Evolutionary conservation across 2,888 invertebrate species (phyloP).

Genomic region (Mycalesis mineus): DNA sequence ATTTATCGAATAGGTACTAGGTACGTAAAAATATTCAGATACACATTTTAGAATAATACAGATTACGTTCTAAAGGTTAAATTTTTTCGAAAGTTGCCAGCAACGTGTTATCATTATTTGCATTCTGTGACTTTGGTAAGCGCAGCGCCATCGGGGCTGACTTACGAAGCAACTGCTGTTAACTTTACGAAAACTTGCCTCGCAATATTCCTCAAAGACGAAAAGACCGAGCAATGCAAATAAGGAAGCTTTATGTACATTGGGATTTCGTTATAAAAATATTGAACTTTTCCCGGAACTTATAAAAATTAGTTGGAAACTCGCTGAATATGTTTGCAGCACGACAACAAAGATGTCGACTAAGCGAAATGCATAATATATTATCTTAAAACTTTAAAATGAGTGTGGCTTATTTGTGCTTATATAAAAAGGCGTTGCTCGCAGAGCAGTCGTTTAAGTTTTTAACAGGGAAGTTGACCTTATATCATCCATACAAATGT

Average conservation of each 20-base stretch:
- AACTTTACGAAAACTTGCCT: conserved; percentile 62
- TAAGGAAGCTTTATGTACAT: conserved; percentile 48
- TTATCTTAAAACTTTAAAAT: conserved; percentile 19
- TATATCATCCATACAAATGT: no score
- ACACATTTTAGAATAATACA: no score
- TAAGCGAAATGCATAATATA: conserved; percentile 26
- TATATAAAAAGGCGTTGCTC: background rate
- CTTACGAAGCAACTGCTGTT: conserved; percentile 60
- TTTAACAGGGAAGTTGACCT: background rate
- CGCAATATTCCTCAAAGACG: conserved; percentile 55
- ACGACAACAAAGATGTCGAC: conserved; percentile 29
- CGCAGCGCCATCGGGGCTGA: conserved; percentile 45
- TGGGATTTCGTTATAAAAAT: conserved; percentile 45
- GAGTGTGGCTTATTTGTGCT: conserved; percentile 12
- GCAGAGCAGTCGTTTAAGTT: background rate
- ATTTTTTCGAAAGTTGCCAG: background rate
- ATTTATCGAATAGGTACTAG: no score
- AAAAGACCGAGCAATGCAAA: conserved; percentile 52
- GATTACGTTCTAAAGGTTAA: no score
- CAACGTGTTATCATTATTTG: conserved; percentile 14
- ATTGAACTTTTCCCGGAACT: conserved; percentile 40
- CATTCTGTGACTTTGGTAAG: conserved; percentile 38
- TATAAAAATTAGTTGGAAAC: conserved; percentile 51
- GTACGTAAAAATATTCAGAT: no score
- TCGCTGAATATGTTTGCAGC: conserved; percentile 39